Evolutionary conservation across 1,140 invertebrate species (phyloP).

Genomic region (Triops cancriformis): DNA sequence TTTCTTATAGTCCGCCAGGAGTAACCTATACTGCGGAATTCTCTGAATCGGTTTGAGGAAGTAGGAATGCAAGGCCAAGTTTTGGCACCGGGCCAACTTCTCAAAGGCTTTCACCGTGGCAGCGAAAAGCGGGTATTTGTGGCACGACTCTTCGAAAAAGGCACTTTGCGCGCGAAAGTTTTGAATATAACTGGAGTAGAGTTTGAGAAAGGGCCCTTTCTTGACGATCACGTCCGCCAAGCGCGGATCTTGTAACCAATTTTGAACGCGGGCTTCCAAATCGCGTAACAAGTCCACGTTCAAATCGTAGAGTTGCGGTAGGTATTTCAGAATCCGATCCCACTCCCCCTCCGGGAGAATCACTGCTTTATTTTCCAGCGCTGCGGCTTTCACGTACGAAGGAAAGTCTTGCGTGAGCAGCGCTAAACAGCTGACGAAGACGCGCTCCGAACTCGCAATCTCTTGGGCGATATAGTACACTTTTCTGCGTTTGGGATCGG

Average conservation of each 20-base stretch:
- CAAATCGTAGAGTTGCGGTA: conserved; percentile 50
- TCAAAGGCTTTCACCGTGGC: conserved; percentile 57
- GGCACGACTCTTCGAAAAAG: conserved; percentile 51
- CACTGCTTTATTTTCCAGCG: conserved; percentile 39
- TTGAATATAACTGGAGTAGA: conserved; percentile 61
- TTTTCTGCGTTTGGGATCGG: conserved; percentile 37
- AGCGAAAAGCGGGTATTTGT: conserved; percentile 53
- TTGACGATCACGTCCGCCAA: conserved; percentile 66
- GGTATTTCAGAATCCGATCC: conserved; percentile 50
- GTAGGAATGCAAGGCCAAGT: conserved; percentile 57
- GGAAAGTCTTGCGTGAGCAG: conserved; percentile 60
- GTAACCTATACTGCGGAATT: conserved; percentile 49
- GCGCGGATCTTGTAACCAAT: conserved; percentile 51
- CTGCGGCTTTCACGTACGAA: conserved; percentile 44
- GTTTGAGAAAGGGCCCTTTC: conserved; percentile 65
- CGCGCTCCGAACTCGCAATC: conserved; percentile 57
- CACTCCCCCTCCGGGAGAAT: conserved; percentile 45
- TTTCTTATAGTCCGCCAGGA: conserved; percentile 58
- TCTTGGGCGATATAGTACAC: conserved; percentile 54
- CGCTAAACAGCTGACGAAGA: conserved; percentile 58
- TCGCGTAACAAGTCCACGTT: conserved; percentile 59
- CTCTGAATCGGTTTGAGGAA: conserved; percentile 67
- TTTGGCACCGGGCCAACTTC: conserved; percentile 51
- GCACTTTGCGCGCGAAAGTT: conserved; percentile 57
- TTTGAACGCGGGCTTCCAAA: conserved; percentile 51